Evolutionary conservation across 2,888 invertebrate species (phyloP).

Genomic region (Lasioglossum pauxillum): DNA sequence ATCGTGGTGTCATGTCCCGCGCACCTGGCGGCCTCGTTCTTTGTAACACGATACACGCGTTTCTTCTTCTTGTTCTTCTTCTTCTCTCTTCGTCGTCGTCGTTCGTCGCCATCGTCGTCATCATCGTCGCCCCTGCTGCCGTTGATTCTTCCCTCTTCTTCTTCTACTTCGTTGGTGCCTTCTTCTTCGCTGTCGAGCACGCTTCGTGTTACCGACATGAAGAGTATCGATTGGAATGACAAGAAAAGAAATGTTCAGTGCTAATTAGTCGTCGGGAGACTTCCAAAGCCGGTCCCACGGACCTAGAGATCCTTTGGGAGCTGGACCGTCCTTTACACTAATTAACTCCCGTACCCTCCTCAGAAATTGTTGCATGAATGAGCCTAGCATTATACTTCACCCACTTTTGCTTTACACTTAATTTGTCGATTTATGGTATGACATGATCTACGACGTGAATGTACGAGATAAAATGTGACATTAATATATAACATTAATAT

Average conservation of each 20-base stretch:
- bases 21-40: slow-evolving; percentile 82
- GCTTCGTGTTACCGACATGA: not conserved
- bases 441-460: not conserved
- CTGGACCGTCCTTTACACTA: not conserved
- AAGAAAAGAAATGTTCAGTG: slow-evolving; percentile 13
- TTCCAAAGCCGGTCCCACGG: slow-evolving; percentile 3
- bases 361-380: not conserved
- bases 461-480: not conserved
- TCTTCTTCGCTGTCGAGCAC: slow-evolving; percentile 20
- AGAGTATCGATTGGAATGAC: slow-evolving; percentile 22
- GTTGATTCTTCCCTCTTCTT: slow-evolving; percentile 28
- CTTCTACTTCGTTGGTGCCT: slow-evolving; percentile 22
- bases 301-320: not conserved
- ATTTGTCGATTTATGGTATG: not conserved
- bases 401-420: not conserved
- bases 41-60: slow-evolving; percentile 82
- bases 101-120: not conserved
- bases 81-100: slow-evolving; percentile 17
- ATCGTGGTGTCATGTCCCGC: slow-evolving; percentile 81
- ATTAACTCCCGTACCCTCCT: not conserved
- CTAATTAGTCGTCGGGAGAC: slow-evolving; percentile 13
- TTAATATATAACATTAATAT: not conserved
- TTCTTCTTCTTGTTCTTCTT: slow-evolving; percentile 65
- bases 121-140: slow-evolving; percentile 24
- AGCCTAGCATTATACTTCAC: not conserved